Percentiles rank a stretch among this genome's conserved stretches.
These are phyloP conservation scores for Nyctereutes procyonoides DNA, from an alignment of 2,113 vertebrate species.

Conservation along the genomic window DNA sequence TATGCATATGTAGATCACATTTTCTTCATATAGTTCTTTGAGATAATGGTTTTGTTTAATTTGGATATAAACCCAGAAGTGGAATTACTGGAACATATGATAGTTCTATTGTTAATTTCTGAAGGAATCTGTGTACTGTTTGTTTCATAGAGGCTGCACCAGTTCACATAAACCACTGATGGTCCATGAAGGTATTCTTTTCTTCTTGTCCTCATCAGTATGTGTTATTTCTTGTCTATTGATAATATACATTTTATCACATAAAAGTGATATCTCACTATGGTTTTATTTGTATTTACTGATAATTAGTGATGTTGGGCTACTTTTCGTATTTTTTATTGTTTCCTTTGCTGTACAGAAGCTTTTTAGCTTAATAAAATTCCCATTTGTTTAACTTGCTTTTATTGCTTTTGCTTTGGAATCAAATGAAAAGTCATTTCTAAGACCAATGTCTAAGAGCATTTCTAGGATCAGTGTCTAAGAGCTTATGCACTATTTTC, in stretches of 20 bases:
- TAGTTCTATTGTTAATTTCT: not conserved
- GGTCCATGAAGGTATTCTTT: not conserved
- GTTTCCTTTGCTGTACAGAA: not conserved
- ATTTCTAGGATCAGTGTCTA: not conserved
- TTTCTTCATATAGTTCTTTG: not conserved
- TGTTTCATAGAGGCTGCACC: not conserved
- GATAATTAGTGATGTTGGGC: not conserved
- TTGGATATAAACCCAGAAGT: not conserved
- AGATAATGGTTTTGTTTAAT: not conserved
- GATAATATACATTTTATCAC: not conserved
- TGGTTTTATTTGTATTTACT: not conserved
- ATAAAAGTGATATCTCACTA: not conserved
- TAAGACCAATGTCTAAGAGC: not conserved
- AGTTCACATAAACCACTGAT: not conserved
- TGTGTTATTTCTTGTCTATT: not conserved
- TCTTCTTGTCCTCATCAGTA: not conserved
- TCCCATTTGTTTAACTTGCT: not conserved
- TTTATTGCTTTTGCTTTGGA: not conserved
- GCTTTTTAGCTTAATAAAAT: not conserved
- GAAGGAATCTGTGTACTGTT: not conserved
- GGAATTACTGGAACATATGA: not conserved
- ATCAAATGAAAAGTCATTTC: not conserved
- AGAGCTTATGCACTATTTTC: not conserved
- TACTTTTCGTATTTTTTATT: not conserved
- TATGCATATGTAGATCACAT: not conserved